Evolutionary conservation across 2,888 invertebrate species (phyloP), one percentile per base, ranked within the genome.

Genomic region (Eristalinus sepulchralis): DNA sequence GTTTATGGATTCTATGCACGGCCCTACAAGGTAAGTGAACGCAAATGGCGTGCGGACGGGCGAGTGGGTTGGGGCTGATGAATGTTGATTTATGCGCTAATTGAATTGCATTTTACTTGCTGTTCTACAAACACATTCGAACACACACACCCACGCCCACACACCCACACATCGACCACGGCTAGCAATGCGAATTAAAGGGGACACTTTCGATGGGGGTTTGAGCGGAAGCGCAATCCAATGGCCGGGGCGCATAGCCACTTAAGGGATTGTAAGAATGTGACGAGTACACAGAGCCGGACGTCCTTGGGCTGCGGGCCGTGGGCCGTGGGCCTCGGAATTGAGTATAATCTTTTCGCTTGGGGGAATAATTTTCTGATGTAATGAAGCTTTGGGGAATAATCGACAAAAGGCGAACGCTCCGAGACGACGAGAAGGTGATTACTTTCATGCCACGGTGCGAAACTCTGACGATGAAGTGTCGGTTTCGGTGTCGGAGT

Each of bases 1-100:
- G 93, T 87, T 89, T 93, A 36, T 93, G 93, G 93, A 92, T 93
- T 88, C 81, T 93, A 60, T 93, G 93, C 83, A 91, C 91, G 78
- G 90, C 91, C 17, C 39, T 91, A 77, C 91, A 92, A 90, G 93
- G 93, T 93, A 88, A 91, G 90, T 81, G 64, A 39, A 31, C 17
- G 62, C 31, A 34, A 24, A 31, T 36, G 33, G 67, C 5, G 64
- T 9, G 33, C 53, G 17, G 33, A 47, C 78, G 27, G 2, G 27
- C 2, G 27, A 27, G 27, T 27, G 27, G 83, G 81, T 85, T 82
- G 73, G 83, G 9, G 13, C 83, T 83, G 82, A 73, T 82, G 82
- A 78, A 86, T 86, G 79, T 73, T 86, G 83, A 86, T 83, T 83
- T 86, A 79, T 83, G 70, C 63, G 62, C 72, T 83, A 84, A 89